Conservation (phyloP, 2,888 invertebrate species). For the Sclerodermus sp. region DNA sequence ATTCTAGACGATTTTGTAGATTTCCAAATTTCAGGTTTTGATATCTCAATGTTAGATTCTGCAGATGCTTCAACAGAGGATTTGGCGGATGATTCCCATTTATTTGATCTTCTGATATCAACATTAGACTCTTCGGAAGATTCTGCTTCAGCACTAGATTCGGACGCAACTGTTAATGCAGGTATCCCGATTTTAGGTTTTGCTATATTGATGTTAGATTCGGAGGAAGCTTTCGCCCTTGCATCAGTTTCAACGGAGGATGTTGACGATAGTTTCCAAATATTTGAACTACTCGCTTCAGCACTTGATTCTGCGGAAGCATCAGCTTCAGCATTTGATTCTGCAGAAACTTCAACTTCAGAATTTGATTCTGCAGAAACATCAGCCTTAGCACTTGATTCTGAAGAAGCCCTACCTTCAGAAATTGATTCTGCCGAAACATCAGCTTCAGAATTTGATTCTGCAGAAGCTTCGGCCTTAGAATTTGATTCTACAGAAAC, state of each 20-base stretch:
- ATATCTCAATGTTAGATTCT: neutral
- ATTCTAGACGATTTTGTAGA: too few relatives aligned
- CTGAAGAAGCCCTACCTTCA: neutral
- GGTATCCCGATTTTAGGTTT: neutral
- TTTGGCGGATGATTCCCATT: neutral
- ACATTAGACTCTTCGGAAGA: too few relatives aligned
- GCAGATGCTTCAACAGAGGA: neutral
- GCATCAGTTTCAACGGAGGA: constrained; percentile 1
- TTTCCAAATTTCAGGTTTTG: too few relatives aligned
- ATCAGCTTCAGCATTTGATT: neutral
- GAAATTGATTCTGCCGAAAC: neutral
- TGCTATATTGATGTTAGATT: neutral
- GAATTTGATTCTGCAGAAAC: neutral
- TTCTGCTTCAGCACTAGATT: neutral
- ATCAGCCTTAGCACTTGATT: neutral
- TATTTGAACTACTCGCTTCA: too few relatives aligned
- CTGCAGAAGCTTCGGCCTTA: neutral
- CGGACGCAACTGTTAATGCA: too few relatives aligned
- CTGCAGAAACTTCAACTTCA: neutral
- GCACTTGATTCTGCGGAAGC: neutral
- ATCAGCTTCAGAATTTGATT: neutral
- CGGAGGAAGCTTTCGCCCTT: constrained; percentile 1
- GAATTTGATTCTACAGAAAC: neutral
- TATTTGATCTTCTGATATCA: too few relatives aligned
- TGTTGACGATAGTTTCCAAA: too few relatives aligned